Base-by-base conservation (phyloP, 1,140 invertebrate genomes). In the Zophobas morio region DNA sequence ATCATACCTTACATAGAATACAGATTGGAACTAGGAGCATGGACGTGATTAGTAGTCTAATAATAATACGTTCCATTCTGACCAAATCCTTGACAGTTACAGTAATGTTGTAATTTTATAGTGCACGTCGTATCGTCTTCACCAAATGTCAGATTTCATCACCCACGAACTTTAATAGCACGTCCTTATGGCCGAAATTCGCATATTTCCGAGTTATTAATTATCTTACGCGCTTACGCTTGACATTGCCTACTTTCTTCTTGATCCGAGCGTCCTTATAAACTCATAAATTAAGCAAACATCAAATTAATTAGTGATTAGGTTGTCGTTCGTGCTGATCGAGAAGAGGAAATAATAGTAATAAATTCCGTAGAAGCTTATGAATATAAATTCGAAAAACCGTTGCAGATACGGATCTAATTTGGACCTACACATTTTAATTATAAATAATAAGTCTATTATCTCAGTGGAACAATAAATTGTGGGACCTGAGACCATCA, bases 361-460 rank as follows among this genome's bases (percentile, higher is more conserved):
- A 66, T 66, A 42, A 66, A 66, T 66, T 66, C 32, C 32, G 20
- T n/a, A n/a, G 60, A 33, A 42, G 37, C 60, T 66, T 66, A 66
- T 66, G 60, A 66, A 66, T 66, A 66, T 66, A 66, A 66, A 66
- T 66, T 66, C 60, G 60, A 66, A 66, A 66, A 66, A 66, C 60
- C 60, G 60, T 66, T 66, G 60, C 60, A 66, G 60, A 66, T 66
- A 66, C 37, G 37, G 6, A 66, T 66, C 60, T 66, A 66, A 66
- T 66, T 66, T 66, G 60, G 60, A 66, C 60, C 60, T 66, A 66
- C 57, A 79, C 78, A 75, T 79, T 79, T 79, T 79, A 79, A 79
- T 79, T 79, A 77, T 74, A 74, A 77, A 74, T 79, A 79, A 79
- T 79, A 73, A 79, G 76, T 66, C 73, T 77, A 79, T 79, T 75